Conservation (phyloP, 2,888 invertebrate species). For the Rhingia rostrata region DNA sequence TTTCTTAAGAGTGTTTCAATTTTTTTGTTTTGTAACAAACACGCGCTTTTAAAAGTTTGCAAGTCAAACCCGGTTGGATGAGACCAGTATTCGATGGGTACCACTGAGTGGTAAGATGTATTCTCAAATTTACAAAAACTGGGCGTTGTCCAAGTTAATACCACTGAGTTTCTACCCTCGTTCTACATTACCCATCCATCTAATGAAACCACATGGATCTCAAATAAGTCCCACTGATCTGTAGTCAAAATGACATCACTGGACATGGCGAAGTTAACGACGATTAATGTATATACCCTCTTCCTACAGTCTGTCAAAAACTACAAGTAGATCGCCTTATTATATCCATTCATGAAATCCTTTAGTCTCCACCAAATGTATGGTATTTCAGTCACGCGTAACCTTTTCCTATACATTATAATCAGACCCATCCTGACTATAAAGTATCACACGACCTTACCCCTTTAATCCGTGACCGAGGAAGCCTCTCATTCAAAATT, state of each 20-base stretch:
- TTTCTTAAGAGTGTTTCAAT: too few species aligned
- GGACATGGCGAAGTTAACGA: too few species aligned
- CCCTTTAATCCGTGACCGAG: slow-evolving; percentile 1
- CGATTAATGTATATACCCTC: too few species aligned
- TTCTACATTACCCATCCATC: background rate
- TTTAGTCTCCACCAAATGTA: background rate
- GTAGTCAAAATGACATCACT: background rate
- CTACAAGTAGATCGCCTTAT: background rate
- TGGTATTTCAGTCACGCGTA: slow-evolving; percentile 53
- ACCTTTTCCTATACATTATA: background rate
- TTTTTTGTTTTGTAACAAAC: too few species aligned
- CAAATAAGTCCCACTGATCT: background rate
- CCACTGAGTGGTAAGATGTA: too few species aligned
- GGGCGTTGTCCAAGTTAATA: too few species aligned
- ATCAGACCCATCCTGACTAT: slow-evolving; percentile 20
- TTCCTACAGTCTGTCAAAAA: background rate
- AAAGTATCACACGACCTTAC: slow-evolving; percentile 26
- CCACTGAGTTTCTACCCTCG: too few species aligned
- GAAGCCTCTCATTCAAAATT: slow-evolving; percentile 43
- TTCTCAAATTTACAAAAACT: too few species aligned
- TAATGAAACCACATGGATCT: background rate
- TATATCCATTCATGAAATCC: background rate
- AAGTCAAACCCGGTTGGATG: too few species aligned
- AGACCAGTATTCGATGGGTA: too few species aligned
- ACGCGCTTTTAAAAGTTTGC: too few species aligned